Conservation (phyloP, 2,888 invertebrate genomes). For the Melipona bicolor region DNA sequence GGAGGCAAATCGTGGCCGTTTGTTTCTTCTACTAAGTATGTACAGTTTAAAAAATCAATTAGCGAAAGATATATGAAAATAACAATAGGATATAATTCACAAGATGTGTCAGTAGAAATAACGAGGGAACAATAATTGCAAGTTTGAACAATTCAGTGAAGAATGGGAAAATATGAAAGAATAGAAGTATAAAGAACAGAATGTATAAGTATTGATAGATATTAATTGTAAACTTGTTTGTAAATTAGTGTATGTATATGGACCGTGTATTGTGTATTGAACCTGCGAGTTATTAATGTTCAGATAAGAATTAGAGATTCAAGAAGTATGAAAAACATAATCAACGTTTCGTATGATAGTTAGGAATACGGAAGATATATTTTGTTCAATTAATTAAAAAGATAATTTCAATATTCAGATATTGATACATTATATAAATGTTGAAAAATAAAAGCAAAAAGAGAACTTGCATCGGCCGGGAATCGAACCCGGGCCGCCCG, state of each 20-base stretch:
- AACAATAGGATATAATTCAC: neutral
- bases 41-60: neutral
- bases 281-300: neutral
- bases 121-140: neutral
- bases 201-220: neutral
- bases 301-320: neutral
- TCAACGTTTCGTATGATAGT: neutral
- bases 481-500: conserved; percentile 81
- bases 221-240: neutral
- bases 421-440: neutral
- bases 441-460: neutral
- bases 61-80: neutral
- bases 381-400: neutral
- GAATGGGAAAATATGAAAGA: too few species aligned
- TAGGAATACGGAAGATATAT: neutral
- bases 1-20: conserved; percentile 17
- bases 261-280: neutral
- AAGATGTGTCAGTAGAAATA: neutral
- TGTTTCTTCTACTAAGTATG: neutral
- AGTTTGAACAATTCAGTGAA: neutral
- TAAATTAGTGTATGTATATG: neutral
- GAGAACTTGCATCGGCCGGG: conserved; percentile 77
- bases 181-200: neutral
- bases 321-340: neutral
- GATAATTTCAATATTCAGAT: neutral